Percentiles rank a stretch among this genome's conserved stretches.
These are phyloP conservation scores for Melipona quadrifasciata DNA, from an alignment of 1,140 invertebrate species.

Conservation along the genomic window DNA sequence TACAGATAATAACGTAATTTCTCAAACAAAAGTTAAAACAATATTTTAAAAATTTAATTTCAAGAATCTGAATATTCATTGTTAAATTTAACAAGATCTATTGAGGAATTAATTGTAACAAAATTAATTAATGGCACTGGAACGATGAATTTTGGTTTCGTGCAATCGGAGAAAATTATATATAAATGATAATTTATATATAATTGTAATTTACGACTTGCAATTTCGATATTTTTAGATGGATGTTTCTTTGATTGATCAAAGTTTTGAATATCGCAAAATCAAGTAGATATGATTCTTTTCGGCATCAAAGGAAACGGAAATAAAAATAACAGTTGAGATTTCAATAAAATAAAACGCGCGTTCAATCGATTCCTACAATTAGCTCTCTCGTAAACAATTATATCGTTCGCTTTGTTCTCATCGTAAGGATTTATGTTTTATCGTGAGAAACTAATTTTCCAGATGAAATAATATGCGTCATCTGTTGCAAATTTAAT, in stretches of 20 bases:
- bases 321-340: background rate
- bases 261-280: background rate
- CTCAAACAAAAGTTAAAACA: background rate
- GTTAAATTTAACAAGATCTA: background rate
- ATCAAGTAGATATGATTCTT: background rate
- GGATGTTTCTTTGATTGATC: background rate
- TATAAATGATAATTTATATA: background rate
- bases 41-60: background rate
- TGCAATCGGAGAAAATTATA: background rate
- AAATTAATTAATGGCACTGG: background rate
- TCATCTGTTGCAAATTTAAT: background rate
- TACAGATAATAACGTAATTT: background rate
- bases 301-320: background rate
- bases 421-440: background rate
- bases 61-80: background rate
- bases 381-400: background rate
- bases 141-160: background rate
- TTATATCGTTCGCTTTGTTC: background rate
- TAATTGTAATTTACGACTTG: background rate
- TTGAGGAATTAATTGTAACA: background rate
- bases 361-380: background rate
- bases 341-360: background rate
- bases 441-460: background rate
- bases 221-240: background rate
- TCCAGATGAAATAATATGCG: background rate